Conservation (phyloP, 2,113 vertebrate species). For the Oryzias melastigma region DNA sequence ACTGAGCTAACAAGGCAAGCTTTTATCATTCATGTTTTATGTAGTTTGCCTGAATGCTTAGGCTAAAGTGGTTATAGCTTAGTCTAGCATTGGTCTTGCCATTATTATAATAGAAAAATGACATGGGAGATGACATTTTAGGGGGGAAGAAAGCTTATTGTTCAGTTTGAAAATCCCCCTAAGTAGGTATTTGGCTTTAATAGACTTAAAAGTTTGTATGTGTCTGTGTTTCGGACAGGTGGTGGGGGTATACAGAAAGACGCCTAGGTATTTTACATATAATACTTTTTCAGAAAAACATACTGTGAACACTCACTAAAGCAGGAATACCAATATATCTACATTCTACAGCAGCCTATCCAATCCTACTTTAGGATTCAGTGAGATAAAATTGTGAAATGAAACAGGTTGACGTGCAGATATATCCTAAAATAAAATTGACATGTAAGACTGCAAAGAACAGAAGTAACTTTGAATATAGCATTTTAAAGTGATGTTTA, state of each 20-base stretch:
- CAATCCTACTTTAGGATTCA: too few relatives aligned
- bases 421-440: too few relatives aligned
- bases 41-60: constrained; percentile 43
- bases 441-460: too few relatives aligned
- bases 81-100: constrained; percentile 42
- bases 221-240: constrained; percentile 13
- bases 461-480: too few relatives aligned
- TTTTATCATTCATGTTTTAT: constrained; percentile 69
- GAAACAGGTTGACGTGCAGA: too few relatives aligned
- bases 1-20: constrained; percentile 64
- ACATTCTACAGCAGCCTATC: too few relatives aligned
- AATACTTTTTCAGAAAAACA: neutral
- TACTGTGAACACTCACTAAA: neutral
- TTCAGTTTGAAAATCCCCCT: constrained; percentile 65
- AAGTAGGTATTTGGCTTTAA: constrained; percentile 73
- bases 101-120: constrained; percentile 44
- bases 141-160: constrained; percentile 57
- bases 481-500: too few relatives aligned
- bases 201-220: constrained; percentile 43
- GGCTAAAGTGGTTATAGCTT: constrained; percentile 47
- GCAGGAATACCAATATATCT: constrained; percentile 3
- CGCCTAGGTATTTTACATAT: constrained; percentile 38
- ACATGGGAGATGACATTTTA: constrained; percentile 56
- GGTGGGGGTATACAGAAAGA: neutral
- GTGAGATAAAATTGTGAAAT: too few relatives aligned